A percentile compares a stretch with the other conserved stretches of the same genome.
phyloP scores from a whole-genome alignment of 2,888 invertebrate genomes.

The Chrysina gloriosa region DNA sequence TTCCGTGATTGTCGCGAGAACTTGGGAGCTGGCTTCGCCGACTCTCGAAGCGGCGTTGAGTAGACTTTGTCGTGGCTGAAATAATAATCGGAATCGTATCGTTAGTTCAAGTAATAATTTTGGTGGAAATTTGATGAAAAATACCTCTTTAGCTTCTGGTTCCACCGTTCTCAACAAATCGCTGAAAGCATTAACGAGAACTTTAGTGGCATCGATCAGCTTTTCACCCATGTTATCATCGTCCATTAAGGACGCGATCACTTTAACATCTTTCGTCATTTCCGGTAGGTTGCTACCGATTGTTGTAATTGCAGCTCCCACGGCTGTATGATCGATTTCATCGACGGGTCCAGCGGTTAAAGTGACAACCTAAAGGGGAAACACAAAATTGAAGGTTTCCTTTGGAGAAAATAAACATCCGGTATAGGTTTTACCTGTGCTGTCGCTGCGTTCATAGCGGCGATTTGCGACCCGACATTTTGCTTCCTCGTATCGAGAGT shows the following conservation, averaged over 20 bases:
- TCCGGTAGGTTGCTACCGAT: slow-evolving; percentile 97
- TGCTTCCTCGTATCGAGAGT: slow-evolving; percentile 95
- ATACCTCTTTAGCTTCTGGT: slow-evolving; percentile 85
- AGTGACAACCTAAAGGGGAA: slow-evolving; percentile 58
- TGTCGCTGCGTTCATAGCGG: slow-evolving; percentile 99
- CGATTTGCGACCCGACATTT: slow-evolving; percentile 95
- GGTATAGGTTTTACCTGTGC: slow-evolving; percentile 81
- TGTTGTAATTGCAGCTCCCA: slow-evolving; percentile 96
- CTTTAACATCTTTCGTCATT: slow-evolving; percentile 92
- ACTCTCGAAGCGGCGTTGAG: slow-evolving; percentile 96
- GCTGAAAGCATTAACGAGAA: slow-evolving; percentile 92
- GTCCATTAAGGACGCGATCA: slow-evolving; percentile 96
- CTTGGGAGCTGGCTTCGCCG: slow-evolving; percentile 95
- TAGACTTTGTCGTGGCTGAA: slow-evolving; percentile 87
- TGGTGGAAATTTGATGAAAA: neutral
- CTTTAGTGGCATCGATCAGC: slow-evolving; percentile 90
- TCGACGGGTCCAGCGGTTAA: slow-evolving; percentile 75
- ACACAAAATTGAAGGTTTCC: too few relatives aligned
- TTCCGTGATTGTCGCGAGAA: slow-evolving; percentile 92
- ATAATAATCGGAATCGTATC: too few relatives aligned
- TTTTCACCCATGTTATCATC: slow-evolving; percentile 85
- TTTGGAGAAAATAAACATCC: neutral
- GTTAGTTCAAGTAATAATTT: too few relatives aligned
- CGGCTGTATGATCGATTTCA: slow-evolving; percentile 94
- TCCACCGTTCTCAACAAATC: slow-evolving; percentile 96